Conservation (phyloP, 2,888 invertebrate genomes). For the Marronus borbonicus region DNA sequence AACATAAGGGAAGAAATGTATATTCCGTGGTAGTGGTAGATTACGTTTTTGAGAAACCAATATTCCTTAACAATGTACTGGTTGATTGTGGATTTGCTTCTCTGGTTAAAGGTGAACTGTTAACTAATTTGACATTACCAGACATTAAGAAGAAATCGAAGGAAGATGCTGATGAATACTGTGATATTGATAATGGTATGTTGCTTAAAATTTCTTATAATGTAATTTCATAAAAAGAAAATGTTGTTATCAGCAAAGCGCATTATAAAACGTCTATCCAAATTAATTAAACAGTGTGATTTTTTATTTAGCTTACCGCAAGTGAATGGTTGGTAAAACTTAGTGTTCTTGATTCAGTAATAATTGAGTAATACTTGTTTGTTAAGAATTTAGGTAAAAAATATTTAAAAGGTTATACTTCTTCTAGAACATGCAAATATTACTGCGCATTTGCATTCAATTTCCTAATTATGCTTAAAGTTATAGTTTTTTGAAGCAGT, state of each 20-base stretch:
- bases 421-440: too few relatives aligned
- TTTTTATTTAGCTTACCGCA: too few relatives aligned
- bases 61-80: slow-evolving; percentile 72
- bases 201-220: not conserved
- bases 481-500: too few relatives aligned
- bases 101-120: slow-evolving; percentile 54
- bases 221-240: not conserved
- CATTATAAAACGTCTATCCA: not conserved
- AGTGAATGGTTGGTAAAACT: too few relatives aligned
- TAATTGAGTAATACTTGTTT: too few relatives aligned
- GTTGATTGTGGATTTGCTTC: slow-evolving; percentile 72
- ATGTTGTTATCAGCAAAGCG: not conserved
- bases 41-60: slow-evolving; percentile 67
- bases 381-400: too few relatives aligned
- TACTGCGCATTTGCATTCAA: too few relatives aligned
- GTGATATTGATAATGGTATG: slow-evolving; percentile 32
- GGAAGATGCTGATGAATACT: slow-evolving; percentile 50
- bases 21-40: slow-evolving; percentile 73
- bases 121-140: slow-evolving; percentile 56
- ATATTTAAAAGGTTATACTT: too few relatives aligned
- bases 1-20: slow-evolving; percentile 70
- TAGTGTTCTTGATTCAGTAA: too few relatives aligned
- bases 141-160: slow-evolving; percentile 48
- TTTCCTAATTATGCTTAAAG: too few relatives aligned
- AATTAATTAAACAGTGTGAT: too few relatives aligned